Evolutionary conservation across 2,113 vertebrate genomes (phyloP).

Genomic region (Aldabrachelys gigantea): DNA sequence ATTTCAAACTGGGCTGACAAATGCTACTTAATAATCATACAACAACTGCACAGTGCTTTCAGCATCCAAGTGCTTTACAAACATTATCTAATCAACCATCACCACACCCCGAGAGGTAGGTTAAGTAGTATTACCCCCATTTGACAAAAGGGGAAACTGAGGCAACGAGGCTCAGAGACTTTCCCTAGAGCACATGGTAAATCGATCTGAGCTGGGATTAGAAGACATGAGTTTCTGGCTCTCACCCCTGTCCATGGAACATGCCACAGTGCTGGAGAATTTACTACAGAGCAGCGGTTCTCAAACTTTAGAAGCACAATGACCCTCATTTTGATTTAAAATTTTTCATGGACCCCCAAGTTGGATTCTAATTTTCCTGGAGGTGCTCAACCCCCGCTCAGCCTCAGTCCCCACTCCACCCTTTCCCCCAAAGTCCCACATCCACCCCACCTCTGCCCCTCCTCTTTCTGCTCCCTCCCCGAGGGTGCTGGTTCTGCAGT

Average conservation of each 20-base stretch:
- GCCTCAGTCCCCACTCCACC: too few species aligned
- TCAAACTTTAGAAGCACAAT: too few species aligned
- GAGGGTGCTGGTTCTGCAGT: too few species aligned
- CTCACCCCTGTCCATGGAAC: fast-evolving
- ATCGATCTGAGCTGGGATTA: fast-evolving
- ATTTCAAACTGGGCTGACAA: fast-evolving
- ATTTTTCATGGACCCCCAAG: too few species aligned
- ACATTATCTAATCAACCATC: neutral
- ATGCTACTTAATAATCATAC: too few species aligned
- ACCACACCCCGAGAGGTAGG: neutral
- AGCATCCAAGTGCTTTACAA: fast-evolving
- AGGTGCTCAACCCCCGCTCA: too few species aligned
- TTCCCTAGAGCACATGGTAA: neutral
- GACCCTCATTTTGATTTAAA: too few species aligned
- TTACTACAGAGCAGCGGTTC: neutral
- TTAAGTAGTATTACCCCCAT: neutral
- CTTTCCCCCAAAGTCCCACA: too few species aligned
- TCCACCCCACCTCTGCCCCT: too few species aligned
- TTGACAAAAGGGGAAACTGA: neutral
- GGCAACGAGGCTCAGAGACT: fast-evolving
- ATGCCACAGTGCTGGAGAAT: neutral
- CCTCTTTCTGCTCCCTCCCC: too few species aligned
- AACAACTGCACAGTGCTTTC: fast-evolving
- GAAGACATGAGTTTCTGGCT: fast-evolving
- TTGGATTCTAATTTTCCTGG: too few species aligned